Percentiles rank a stretch among this genome's conserved stretches.
Evolutionary conservation across 2,888 invertebrate species (phyloP).

Genomic region (Mythimna vitellina): DNA sequence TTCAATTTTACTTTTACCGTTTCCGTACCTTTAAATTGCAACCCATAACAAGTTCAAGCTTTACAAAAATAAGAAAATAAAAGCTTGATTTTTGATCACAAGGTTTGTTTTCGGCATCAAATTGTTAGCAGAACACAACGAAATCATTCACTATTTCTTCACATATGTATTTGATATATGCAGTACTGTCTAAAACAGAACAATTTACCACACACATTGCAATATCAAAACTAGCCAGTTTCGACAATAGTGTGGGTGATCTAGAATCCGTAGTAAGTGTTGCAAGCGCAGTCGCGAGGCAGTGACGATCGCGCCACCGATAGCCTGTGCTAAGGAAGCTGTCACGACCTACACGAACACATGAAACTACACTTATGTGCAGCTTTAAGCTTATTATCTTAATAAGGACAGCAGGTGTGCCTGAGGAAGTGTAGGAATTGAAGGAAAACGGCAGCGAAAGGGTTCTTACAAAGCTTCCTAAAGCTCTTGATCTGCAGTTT

Average conservation of each 20-base stretch:
- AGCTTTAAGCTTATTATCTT: constrained; percentile 33
- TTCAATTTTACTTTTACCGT: not conserved
- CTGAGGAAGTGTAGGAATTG: not conserved
- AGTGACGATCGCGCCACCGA: constrained; percentile 68
- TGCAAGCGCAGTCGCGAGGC: constrained; percentile 56
- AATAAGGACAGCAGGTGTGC: constrained; percentile 13
- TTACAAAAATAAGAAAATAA: not conserved
- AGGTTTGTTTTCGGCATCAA: not conserved
- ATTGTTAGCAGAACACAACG: not conserved
- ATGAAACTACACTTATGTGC: constrained; percentile 36
- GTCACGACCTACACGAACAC: constrained; percentile 68
- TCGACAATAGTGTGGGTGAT: constrained; percentile 58
- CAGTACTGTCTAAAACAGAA: not conserved
- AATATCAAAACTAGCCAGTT: constrained; percentile 51
- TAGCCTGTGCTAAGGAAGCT: constrained; percentile 61
- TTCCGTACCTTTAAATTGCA: not conserved
- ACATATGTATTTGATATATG: constrained; percentile 1
- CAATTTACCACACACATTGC: constrained; percentile 44
- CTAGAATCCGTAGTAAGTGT: constrained; percentile 62
- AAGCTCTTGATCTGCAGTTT: no score
- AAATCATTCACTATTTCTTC: not conserved
- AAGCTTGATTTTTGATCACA: not conserved
- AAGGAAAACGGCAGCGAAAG: not conserved
- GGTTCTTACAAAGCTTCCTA: not conserved
- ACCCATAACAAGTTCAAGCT: not conserved